phyloP scores from a whole-genome alignment of 2,888 invertebrate genomes.

The Brassicogethes aeneus region DNA sequence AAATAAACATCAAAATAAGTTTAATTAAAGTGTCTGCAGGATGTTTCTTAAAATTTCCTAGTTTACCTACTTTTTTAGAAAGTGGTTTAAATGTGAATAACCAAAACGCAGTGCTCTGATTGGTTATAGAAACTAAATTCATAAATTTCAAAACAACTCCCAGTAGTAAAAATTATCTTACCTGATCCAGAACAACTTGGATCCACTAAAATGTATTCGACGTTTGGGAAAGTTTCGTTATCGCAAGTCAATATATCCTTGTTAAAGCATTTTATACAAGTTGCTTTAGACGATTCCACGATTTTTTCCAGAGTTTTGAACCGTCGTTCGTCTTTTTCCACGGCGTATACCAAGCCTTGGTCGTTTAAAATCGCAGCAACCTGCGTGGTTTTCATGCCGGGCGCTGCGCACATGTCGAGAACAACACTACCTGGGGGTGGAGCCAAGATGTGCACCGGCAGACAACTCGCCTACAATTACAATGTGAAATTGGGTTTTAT shows the following conservation, averaged over 20 bases:
- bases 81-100: not conserved
- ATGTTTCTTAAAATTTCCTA: conserved; percentile 2
- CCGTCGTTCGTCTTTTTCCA: conserved; percentile 64
- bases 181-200: conserved; percentile 96
- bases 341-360: conserved; percentile 69
- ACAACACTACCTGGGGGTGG: conserved; percentile 65
- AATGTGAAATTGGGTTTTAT: conserved; percentile 6
- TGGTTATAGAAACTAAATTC: too few relatives aligned
- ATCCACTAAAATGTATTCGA: conserved; percentile 90
- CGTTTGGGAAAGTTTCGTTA: conserved; percentile 50
- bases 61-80: conserved; percentile 2
- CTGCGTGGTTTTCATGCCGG: conserved; percentile 94
- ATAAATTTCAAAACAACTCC: too few relatives aligned
- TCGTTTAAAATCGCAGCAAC: conserved; percentile 76
- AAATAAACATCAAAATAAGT: conserved; percentile 16
- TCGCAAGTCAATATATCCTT: conserved; percentile 65
- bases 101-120: too few relatives aligned
- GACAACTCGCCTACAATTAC: conserved; percentile 72
- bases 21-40: too few relatives aligned
- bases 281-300: conserved; percentile 53
- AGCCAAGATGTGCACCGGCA: conserved; percentile 71
- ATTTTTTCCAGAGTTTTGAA: conserved; percentile 57
- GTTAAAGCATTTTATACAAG: conserved; percentile 57
- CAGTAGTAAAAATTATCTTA: conserved; percentile 28
- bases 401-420: conserved; percentile 95